Conservation (phyloP, 2,888 invertebrate species). For the Ophion obscuratus region DNA sequence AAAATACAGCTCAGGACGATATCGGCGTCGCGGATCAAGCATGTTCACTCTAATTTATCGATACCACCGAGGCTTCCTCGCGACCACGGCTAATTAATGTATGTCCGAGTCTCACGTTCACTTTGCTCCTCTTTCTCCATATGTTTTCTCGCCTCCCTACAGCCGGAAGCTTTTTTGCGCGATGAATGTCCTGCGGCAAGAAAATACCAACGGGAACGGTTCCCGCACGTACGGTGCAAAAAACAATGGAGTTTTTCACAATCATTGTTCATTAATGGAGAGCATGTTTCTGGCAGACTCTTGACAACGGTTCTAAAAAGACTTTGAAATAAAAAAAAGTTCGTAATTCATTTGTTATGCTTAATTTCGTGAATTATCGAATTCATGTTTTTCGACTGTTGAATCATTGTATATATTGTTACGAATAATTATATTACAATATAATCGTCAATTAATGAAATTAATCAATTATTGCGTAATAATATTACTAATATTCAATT, state of each 20-base stretch:
- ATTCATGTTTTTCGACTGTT: too few species aligned
- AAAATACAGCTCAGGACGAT: conserved; percentile 38
- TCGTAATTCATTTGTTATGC: background rate
- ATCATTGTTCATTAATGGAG: too few species aligned
- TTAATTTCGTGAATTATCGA: too few species aligned
- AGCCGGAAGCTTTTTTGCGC: background rate
- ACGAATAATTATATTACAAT: too few species aligned
- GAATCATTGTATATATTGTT: too few species aligned
- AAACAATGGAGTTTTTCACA: too few species aligned
- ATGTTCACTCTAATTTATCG: conserved; percentile 73
- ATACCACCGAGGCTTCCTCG: conserved; percentile 64
- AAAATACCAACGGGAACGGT: background rate
- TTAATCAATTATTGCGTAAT: too few species aligned
- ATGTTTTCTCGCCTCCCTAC: conserved; percentile 10
- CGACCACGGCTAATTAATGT: conserved; percentile 75
- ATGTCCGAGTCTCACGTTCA: conserved; percentile 15
- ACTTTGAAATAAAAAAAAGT: background rate
- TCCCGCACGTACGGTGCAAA: too few species aligned
- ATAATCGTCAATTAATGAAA: too few species aligned
- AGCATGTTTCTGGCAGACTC: too few species aligned
- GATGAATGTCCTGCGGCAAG: background rate
- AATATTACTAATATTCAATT: too few species aligned
- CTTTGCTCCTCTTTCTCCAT: conserved; percentile 23
- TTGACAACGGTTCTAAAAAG: background rate
- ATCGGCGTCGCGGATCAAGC: conserved; percentile 74